Percentiles rank a stretch among this genome's conserved stretches.
These are phyloP conservation scores for Athrips mouffetella DNA, from an alignment of 2,888 invertebrate genomes.

Conservation along the genomic window DNA sequence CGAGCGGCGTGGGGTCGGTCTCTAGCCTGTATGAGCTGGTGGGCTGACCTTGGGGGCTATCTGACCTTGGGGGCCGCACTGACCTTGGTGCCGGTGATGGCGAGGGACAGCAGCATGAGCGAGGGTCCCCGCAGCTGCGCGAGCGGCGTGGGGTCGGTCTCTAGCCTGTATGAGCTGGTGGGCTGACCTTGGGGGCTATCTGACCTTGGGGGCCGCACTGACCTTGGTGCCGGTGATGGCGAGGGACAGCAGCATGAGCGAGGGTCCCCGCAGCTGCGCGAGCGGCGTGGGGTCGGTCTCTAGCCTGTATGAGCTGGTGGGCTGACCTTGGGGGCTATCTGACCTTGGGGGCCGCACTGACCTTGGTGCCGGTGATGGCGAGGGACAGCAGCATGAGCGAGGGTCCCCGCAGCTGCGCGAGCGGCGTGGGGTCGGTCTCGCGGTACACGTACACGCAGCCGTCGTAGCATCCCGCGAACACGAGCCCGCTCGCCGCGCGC, in stretches of 20 bases:
- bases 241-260: slow-evolving; percentile 84
- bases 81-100: slow-evolving; percentile 82
- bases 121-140: slow-evolving; percentile 83
- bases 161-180: slow-evolving; percentile 84
- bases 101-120: slow-evolving; percentile 84
- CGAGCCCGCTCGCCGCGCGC: slow-evolving; percentile 79
- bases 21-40: too few relatives aligned
- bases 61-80: too few relatives aligned
- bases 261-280: slow-evolving; percentile 82
- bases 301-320: neutral
- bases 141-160: slow-evolving; percentile 72
- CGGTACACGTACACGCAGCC: slow-evolving; percentile 86
- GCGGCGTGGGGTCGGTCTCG: slow-evolving; percentile 69
- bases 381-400: slow-evolving; percentile 85
- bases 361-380: slow-evolving; percentile 82
- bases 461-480: slow-evolving; percentile 87
- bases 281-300: too few relatives aligned
- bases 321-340: neutral
- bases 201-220: too few relatives aligned
- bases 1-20: too few relatives aligned
- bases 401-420: slow-evolving; percentile 83
- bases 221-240: slow-evolving; percentile 82
- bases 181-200: neutral
- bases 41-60: too few relatives aligned
- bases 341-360: too few relatives aligned